Base-by-base conservation (phyloP, 2,888 invertebrate genomes). In the Synanthedon andrenaeformis region DNA sequence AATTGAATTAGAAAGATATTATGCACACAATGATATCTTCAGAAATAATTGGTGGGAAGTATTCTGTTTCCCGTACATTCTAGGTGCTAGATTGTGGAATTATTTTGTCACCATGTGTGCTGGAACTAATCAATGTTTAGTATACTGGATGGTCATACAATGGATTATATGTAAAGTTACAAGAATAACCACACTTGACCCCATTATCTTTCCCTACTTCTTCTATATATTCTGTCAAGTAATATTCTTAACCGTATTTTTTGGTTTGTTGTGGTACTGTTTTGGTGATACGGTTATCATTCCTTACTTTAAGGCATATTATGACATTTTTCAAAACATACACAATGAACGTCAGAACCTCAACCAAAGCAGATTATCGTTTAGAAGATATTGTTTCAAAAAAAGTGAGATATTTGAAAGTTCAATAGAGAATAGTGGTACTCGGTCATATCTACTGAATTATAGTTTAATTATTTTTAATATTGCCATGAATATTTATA, bases 191-290 rank as follows among this genome's bases (percentile, higher is more conserved):
- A 76, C 78, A 0, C 81, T 81, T 2, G 74, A 82, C 23, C 76
- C 83, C 0, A 73, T 86, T 0, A 66, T 82, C 28, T 84, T 79
- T 42, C 84, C 85, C 0, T 86, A 85, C 53, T 84, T 76, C 55
- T 84, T 85, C 54, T 82, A 83, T 52, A 67, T 83, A 62, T 82
- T 81, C 56, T 77, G 77, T 55, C 85, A 84, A 74, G 76, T 85
- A 1, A 64, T 82, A 52, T 54, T 79, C 17, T 53, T 83, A 10
- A 74, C 79, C 1, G 0, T 62, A 10, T 58, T 77, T 4, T 76
- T 84, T 45, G 45, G 60, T 8, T 10, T 74, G 1, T 0, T 83
- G 0, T 85, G 84, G 82, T 42, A 63, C 3, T 71, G 64, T 58
- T 64, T 79, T n/a, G 81, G 80, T 2, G 65, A 56, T 53, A 62